phyloP scores from a whole-genome alignment of 2,888 invertebrate species.

The Amorpha juglandis region DNA sequence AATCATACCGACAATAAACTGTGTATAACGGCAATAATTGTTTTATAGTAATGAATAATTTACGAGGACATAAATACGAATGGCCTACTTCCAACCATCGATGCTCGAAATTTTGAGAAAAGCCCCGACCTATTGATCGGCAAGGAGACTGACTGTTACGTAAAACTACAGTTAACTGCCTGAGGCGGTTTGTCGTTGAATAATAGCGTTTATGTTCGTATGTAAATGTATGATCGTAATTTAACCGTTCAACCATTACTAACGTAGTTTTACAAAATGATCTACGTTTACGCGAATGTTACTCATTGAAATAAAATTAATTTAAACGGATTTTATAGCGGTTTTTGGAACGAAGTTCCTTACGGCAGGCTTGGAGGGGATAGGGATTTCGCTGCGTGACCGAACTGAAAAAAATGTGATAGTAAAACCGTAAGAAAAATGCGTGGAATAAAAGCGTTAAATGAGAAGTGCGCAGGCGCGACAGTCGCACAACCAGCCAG shows the following conservation, averaged over 20 bases:
- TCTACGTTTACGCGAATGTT: too few species aligned
- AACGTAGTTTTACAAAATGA: not conserved
- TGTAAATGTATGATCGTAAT: not conserved
- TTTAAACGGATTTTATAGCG: too few species aligned
- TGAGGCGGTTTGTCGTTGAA: not conserved
- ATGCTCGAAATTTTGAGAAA: conserved; percentile 24
- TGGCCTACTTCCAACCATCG: conserved; percentile 14
- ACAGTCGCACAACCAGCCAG: too few species aligned
- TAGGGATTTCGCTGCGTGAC: too few species aligned
- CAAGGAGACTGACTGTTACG: conserved; percentile 15
- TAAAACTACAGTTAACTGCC: conserved; percentile 11
- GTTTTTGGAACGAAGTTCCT: too few species aligned
- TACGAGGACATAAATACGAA: conserved; percentile 18
- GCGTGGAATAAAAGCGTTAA: too few species aligned
- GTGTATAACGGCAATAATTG: conserved; percentile 13
- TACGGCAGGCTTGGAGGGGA: too few species aligned
- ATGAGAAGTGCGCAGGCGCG: too few species aligned
- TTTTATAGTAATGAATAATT: conserved; percentile 18
- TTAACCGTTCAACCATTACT: too few species aligned
- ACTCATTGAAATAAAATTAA: too few species aligned
- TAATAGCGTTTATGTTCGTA: not conserved
- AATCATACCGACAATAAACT: conserved; percentile 13
- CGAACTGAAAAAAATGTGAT: too few species aligned
- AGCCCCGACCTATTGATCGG: conserved; percentile 16
- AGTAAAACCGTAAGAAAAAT: too few species aligned